These are phyloP conservation scores for Antrozous pallidus DNA, from an alignment of 2,797 vertebrate genomes.

Conservation along the genomic window DNA sequence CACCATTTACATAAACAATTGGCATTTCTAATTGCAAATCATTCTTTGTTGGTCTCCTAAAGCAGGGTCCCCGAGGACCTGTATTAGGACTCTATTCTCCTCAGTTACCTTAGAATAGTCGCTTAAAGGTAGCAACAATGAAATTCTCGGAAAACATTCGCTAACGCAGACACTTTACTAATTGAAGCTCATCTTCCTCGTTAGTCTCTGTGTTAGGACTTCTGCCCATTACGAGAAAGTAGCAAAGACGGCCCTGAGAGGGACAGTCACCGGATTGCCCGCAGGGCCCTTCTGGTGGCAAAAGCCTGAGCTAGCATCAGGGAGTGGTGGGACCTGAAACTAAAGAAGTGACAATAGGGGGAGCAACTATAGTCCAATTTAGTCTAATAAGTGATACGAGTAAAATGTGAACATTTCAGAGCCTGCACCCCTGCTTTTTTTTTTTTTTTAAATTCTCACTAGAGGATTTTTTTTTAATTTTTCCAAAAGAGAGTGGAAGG, in stretches of 20 bases:
- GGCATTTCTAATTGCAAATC: slow-evolving; percentile 62
- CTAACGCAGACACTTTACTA: slow-evolving; percentile 36
- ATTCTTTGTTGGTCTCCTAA: slow-evolving; percentile 58
- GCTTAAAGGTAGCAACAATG: slow-evolving; percentile 53
- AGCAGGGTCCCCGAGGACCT: slow-evolving; percentile 51
- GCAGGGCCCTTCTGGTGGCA: background rate
- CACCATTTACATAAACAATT: slow-evolving; percentile 63
- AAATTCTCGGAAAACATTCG: slow-evolving; percentile 55
- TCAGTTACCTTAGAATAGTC: slow-evolving; percentile 62
- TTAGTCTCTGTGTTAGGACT: background rate
- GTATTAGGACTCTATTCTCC: slow-evolving; percentile 56
- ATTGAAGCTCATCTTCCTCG: slow-evolving; percentile 37
- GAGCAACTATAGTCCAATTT: background rate
- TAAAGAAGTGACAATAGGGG: background rate
- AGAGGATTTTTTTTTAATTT: too few species aligned
- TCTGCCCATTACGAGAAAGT: background rate
- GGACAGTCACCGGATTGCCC: background rate
- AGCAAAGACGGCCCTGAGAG: background rate
- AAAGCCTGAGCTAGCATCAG: background rate
- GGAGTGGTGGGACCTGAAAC: background rate
- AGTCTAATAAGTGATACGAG: background rate
- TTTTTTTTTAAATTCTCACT: too few species aligned
- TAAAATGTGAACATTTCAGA: background rate
- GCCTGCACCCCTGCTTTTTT: background rate
- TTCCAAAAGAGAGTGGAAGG: too few species aligned